phyloP scores from a whole-genome alignment of 2,797 vertebrate species.

The Heliangelus exortis region DNA sequence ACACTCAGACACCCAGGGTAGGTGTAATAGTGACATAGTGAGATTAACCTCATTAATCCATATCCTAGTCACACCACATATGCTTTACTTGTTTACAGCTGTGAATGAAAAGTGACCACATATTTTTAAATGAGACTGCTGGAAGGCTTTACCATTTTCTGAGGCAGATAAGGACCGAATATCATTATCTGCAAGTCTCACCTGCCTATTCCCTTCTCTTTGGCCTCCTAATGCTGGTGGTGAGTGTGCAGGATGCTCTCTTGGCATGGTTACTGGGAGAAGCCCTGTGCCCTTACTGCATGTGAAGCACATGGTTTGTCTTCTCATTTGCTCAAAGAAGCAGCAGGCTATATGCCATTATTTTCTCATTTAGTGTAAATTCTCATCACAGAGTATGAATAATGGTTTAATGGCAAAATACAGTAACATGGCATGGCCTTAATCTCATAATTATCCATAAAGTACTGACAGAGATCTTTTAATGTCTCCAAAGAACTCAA shows the following conservation, averaged over 20 bases:
- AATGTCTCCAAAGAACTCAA: conserved; percentile 29
- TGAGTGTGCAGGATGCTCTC: not conserved
- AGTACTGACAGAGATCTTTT: not conserved
- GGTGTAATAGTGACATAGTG: not conserved
- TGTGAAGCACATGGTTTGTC: not conserved
- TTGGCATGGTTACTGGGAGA: fast-evolving
- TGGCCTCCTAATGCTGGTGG: not conserved
- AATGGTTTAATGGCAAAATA: conserved; percentile 24
- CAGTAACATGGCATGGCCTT: not conserved
- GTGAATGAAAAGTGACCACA: not conserved
- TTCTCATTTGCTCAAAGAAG: not conserved
- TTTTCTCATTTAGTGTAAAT: not conserved
- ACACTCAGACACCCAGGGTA: not conserved
- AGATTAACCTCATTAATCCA: not conserved
- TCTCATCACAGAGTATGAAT: not conserved
- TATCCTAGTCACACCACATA: not conserved
- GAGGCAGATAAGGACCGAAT: not conserved
- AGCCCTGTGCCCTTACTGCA: not conserved
- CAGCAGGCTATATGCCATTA: not conserved
- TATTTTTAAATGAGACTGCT: not conserved
- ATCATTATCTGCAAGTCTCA: not conserved
- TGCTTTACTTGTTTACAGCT: not conserved
- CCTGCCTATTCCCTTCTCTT: not conserved
- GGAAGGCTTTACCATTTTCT: not conserved
- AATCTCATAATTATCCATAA: conserved; percentile 37